Base-by-base conservation (phyloP, 2,113 vertebrate genomes). In the Brienomyrus brachyistius region DNA sequence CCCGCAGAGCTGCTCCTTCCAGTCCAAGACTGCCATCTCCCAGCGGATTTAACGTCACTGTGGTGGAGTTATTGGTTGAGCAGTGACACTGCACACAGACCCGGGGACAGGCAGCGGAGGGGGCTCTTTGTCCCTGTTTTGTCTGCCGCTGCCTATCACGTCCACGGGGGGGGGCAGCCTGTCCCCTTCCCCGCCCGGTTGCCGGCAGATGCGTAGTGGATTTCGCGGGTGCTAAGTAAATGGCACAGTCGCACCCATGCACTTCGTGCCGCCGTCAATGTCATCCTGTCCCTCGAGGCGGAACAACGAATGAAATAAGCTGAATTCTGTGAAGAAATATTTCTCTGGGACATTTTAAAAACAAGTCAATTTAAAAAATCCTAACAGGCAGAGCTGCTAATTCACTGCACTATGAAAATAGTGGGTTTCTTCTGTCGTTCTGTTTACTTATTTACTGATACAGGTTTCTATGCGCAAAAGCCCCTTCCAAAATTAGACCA, bases 281-380 rank as follows among this genome's bases (percentile, higher is more conserved):
- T 90, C 89, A 90, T 50, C 87, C 52, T 43, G 2, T 21, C 74
- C 88, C 90, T 66, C 90, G 17, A 89, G 90, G 89, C 70, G 8
- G 45, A 17, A 47, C 10, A 51, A 15, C 11, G 23, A 90, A 19
- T 87, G 85, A 45, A 90, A 88, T 89, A 43, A 15, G 88, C 17
- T 7, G 87, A 70, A 21, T 50, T 35, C 10, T 4, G 13, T 1
- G 9, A 8, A 11, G 62, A 83, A 88, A 43, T 17, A 21, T 35
- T 43, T 87, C 47, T 87, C 51, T 56, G 13, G 19, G 23, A 15
- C n/a, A 27, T 70, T 74, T 74, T 80, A 13, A 80, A 80, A 43
- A 40, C 15, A 5, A 17, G 74, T 19, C 5, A 0, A 4, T 77
- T 77, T 15, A 77, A 77, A 54, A 35, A 77, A 40, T 40, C 11